Evolutionary conservation across 2,113 vertebrate species (phyloP), one percentile per base, ranked within the genome.

Genomic region (Chloebia gouldiae): DNA sequence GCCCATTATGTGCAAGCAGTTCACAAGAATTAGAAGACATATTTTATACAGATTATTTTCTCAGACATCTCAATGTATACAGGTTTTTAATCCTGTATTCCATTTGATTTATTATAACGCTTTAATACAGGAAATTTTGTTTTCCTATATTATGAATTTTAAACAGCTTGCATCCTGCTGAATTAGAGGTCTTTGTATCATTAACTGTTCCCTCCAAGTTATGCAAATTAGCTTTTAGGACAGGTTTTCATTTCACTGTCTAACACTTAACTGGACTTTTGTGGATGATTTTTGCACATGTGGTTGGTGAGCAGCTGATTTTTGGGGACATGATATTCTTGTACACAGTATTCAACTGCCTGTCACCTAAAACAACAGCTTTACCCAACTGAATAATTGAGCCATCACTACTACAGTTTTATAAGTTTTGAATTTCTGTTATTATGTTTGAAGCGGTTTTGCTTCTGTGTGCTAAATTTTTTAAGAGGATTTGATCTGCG

Each of bases 1-100:
- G 7, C 9, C 25, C 5, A 53, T 18, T 30, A 14, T 0, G 0
- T 66, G 8, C 27, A 42, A 13, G 22, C 8, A 77, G 4, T n/a
- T 50, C 39, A 66, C 5, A 27, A 30, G 4, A 61, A 47, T 12
- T 49, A 35, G 4, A 54, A 22, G 5, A 11, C 13, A 18, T 31
- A 6, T 49, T 70, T 57, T 33, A 18, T 19, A 27, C 0, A 75
- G 15, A 57, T 53, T 47, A 44, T 86, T 83, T 83, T 40, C 3
- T 37, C 49, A 63, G 5, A 24, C 4, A 65, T 1, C 2, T 82
- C 31, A 60, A 1, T 24, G 66, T 23, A 45, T 30, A 12, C 15
- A 86, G 14, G 25, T 57, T 51, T 83, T 42, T n/a, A 75, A 75
- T 64, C 1, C 57, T 84, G 21, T 39, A 15, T 63, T 80, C 27